phyloP scores from a whole-genome alignment of 2,797 vertebrate species.

The Pelobates cultripes region DNA sequence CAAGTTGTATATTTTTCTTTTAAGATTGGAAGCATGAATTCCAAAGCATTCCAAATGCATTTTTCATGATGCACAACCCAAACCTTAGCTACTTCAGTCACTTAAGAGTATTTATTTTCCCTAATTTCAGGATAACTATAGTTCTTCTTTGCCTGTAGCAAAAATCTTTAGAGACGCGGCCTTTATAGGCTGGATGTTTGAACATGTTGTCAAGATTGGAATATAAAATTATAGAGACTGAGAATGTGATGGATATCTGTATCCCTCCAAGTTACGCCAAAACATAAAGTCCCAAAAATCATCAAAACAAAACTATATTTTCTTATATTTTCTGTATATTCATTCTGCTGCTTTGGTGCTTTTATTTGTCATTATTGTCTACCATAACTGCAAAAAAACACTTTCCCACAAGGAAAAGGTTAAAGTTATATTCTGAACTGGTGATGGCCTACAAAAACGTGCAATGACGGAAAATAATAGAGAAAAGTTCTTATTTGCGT shows the following conservation, averaged over 20 bases:
- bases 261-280: conserved; percentile 9
- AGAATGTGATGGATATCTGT: conserved; percentile 33
- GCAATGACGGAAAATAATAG: too few species aligned
- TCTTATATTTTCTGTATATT: not conserved
- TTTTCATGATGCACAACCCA: conserved; percentile 63
- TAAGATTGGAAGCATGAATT: conserved; percentile 56
- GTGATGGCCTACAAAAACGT: too few species aligned
- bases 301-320: not conserved
- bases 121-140: conserved; percentile 31
- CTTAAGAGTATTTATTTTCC: conserved; percentile 44
- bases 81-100: conserved; percentile 57
- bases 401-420: too few species aligned
- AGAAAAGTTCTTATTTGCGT: too few species aligned
- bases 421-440: too few species aligned
- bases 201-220: conserved; percentile 41
- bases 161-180: conserved; percentile 21
- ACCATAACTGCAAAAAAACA: not conserved
- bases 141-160: conserved; percentile 43
- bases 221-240: conserved; percentile 22
- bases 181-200: conserved; percentile 44
- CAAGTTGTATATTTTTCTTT: conserved; percentile 55
- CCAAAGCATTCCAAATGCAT: conserved; percentile 61
- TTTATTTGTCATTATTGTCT: not conserved
- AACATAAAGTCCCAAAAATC: conserved; percentile 8
- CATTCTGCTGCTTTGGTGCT: not conserved